Base-by-base conservation (phyloP, 37 sponge, comb jelly and placozoan genomes). In the Eunapius fragilis region DNA sequence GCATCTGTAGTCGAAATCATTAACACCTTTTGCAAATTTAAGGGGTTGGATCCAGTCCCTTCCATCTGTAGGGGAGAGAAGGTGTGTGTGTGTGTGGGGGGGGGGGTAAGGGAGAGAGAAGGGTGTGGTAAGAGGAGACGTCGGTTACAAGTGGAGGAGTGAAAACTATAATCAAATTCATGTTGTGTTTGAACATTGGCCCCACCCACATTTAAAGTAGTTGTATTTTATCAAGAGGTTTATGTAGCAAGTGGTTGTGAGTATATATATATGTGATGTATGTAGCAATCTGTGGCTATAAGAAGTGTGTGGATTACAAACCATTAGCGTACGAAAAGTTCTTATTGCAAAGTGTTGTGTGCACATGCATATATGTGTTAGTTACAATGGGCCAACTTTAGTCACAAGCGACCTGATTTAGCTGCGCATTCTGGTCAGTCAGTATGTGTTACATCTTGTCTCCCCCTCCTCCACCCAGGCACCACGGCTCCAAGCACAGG, bases 401-500 rank as follows among this genome's bases (percentile, higher is more conserved):
- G n/a, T n/a, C n/a, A n/a, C n/a, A n/a, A n/a, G n/a, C n/a, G n/a
- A n/a, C n/a, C n/a, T n/a, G n/a, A 4, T 58, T 17, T 58, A 4
- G 7, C 58, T 17, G 14, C 58, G 14, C 1, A 58, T 17, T 19
- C 58, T 58, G 22, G 58, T 17, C 74, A 23, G 31, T 14, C n/a
- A n/a, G n/a, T n/a, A n/a, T n/a, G n/a, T n/a, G n/a, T 9, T 25
- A 12, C 30, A 27, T 7, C 37, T n/a, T 45, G 76, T 26, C 31
- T 47, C 31, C 34, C 50, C 28, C 27, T 41, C 30, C 41, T 69
- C 71, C 70, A 31, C 68, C n/a, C 83, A 95, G 91, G 84, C 95
- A 13, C 93, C 89, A 0, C 67, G 93, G 48, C 78, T 95, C 24
- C 69, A 83, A 31, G 95, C 93, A 0, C 95, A 95, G 76, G 71